Conservation (phyloP, 1,140 invertebrate genomes). For the Dreissena rostriformis region DNA sequence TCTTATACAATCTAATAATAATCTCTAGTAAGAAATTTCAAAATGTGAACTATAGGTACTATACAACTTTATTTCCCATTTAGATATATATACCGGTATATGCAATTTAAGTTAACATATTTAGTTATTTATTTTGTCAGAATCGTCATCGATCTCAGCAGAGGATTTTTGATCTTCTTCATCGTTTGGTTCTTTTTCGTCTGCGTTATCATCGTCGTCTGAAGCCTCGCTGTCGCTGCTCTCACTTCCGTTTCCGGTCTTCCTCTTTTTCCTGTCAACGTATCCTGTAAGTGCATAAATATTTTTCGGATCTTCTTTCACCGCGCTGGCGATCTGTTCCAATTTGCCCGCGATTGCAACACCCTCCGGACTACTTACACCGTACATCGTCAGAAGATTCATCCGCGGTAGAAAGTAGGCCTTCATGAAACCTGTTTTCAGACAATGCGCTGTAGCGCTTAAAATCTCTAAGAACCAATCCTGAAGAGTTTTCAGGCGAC, state of each 20-base stretch:
- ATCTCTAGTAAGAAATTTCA: no score
- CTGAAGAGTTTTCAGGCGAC: neutral
- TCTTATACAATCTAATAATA: no score
- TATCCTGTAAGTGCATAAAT: constrained; percentile 27
- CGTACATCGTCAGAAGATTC: constrained; percentile 10
- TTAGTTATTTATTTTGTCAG: no score
- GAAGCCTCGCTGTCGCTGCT: constrained; percentile 1
- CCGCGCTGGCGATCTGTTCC: neutral
- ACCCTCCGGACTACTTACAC: neutral
- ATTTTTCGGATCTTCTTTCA: neutral
- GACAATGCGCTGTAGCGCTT: neutral
- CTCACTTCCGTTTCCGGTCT: neutral
- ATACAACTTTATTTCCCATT: no score
- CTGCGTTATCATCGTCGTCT: constrained; percentile 3
- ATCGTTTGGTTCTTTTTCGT: neutral
- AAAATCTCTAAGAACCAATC: constrained; percentile 23
- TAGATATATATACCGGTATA: no score
- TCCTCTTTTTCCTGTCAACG: constrained; percentile 10
- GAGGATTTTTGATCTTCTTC: neutral
- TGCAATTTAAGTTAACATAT: no score
- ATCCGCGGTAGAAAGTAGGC: constrained; percentile 9
- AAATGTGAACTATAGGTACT: no score
- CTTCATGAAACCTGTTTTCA: neutral
- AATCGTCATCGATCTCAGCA: no score
- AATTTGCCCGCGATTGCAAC: neutral